Conservation (phyloP, 2,113 vertebrate genomes). For the Peromyscus polionotus region DNA sequence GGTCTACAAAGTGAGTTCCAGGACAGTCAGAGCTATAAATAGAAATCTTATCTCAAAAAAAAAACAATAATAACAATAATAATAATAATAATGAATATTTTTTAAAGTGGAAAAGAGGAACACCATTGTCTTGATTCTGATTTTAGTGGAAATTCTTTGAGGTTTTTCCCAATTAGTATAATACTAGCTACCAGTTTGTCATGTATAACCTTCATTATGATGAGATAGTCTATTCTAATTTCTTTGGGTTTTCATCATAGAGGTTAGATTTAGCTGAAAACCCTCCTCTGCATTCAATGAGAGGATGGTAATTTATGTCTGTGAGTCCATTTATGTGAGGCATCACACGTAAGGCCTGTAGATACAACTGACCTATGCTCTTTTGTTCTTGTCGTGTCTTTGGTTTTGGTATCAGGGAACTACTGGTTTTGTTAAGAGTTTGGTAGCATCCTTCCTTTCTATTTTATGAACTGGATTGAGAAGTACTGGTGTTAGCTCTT, state of each 20-base stretch:
- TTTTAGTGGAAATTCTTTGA: not conserved
- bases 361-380: not conserved
- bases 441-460: not conserved
- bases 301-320: not conserved
- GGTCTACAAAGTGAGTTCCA: too few species aligned
- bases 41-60: too few species aligned
- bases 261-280: not conserved
- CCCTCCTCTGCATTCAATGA: not conserved
- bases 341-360: not conserved
- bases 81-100: too few species aligned
- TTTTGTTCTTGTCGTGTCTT: not conserved
- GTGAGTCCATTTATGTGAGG: not conserved
- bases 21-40: too few species aligned
- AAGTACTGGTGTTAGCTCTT: too few species aligned
- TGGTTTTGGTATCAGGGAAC: not conserved
- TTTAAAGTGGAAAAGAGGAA: not conserved
- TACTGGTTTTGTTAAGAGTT: not conserved
- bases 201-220: too few species aligned
- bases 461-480: too few species aligned
- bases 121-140: not conserved
- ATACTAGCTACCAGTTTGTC: too few species aligned
- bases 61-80: too few species aligned
- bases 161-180: not conserved
- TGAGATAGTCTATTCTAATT: not conserved
- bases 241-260: not conserved